phyloP scores from a whole-genome alignment of 1,140 invertebrate genomes.

The Trachelipus rathkii region DNA sequence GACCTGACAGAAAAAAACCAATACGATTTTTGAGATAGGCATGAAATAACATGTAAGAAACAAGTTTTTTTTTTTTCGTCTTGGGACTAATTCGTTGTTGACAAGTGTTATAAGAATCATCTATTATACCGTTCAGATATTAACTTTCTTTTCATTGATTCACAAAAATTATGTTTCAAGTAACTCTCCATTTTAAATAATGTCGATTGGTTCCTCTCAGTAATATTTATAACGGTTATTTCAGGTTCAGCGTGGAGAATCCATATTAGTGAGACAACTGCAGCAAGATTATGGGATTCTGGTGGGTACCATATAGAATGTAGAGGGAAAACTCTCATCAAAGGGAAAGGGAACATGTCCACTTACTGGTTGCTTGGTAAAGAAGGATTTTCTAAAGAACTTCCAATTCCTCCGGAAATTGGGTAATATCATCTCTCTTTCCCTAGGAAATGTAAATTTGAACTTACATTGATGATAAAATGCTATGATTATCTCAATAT shows the following conservation, averaged over 20 bases:
- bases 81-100: no score
- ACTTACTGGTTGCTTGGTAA: constrained; percentile 59
- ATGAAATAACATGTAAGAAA: no score
- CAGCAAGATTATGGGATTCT: constrained; percentile 65
- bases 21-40: no score
- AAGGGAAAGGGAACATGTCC: constrained; percentile 51
- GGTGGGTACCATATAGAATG: constrained; percentile 79
- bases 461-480: background rate
- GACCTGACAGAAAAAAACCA: no score
- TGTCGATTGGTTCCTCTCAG: no score
- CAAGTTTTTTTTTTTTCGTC: no score
- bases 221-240: constrained; percentile 14
- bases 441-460: background rate
- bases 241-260: constrained; percentile 65
- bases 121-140: no score
- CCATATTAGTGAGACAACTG: constrained; percentile 66
- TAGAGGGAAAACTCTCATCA: constrained; percentile 74
- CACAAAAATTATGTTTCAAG: no score
- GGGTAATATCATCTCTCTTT: constrained; percentile 57
- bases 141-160: no score
- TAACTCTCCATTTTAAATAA: no score
- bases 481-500: no score
- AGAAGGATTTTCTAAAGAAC: constrained; percentile 76
- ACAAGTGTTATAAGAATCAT: no score
- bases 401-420: constrained; percentile 71